These are phyloP conservation scores for Hozukius guyotensis DNA, from an alignment of 2,797 vertebrate species.

Conservation along the genomic window DNA sequence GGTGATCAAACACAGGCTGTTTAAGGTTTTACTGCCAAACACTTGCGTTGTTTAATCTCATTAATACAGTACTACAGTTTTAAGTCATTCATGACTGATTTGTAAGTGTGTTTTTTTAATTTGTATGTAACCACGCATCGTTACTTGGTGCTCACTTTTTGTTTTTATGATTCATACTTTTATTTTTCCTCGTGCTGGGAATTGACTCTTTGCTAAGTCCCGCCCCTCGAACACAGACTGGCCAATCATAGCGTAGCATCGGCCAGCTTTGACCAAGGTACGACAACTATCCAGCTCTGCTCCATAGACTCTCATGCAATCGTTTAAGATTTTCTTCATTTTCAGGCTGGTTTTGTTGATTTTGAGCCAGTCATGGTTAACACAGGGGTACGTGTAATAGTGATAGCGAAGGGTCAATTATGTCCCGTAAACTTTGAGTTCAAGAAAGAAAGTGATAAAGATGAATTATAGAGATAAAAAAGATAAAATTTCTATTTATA, in stretches of 20 bases:
- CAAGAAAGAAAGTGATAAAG: neutral
- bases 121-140: neutral
- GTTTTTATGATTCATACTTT: neutral
- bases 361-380: too few species aligned
- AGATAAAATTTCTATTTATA: too few species aligned
- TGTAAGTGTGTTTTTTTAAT: neutral
- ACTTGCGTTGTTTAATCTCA: neutral
- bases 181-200: neutral
- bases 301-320: too few species aligned
- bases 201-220: too few species aligned
- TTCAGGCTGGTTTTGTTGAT: too few species aligned
- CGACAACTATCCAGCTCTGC: too few species aligned
- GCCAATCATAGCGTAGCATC: too few species aligned
- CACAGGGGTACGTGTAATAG: too few species aligned
- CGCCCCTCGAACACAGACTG: too few species aligned
- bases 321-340: too few species aligned
- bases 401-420: neutral
- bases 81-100: neutral
- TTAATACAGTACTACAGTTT: neutral
- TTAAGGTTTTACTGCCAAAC: neutral
- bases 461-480: neutral
- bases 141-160: neutral
- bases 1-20: conserved; percentile 38
- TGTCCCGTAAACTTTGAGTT: neutral
- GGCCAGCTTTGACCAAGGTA: too few species aligned